These are phyloP conservation scores for Saccostrea echinata DNA, from an alignment of 1,140 invertebrate species.

Conservation along the genomic window DNA sequence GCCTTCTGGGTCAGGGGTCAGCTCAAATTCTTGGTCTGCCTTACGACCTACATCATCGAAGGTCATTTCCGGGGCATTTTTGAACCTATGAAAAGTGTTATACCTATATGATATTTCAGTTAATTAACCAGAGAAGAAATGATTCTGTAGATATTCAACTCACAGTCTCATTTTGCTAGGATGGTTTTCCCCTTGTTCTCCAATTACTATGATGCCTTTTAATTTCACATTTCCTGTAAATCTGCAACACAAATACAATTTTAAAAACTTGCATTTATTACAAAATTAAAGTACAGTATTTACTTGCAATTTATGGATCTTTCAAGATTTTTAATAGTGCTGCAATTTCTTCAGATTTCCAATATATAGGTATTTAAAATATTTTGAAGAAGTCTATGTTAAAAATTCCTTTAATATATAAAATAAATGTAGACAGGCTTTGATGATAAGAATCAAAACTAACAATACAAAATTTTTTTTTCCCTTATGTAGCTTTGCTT, in stretches of 20 bases:
- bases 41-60: slow-evolving; percentile 90
- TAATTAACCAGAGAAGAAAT: no score
- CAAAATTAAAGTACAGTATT: no score
- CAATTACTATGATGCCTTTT: slow-evolving; percentile 94
- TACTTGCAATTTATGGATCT: no score
- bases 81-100: slow-evolving; percentile 85
- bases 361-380: no score
- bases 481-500: no score
- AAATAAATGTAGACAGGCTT: no score
- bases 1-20: slow-evolving; percentile 89
- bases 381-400: no score
- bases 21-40: slow-evolving; percentile 95
- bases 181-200: slow-evolving; percentile 90
- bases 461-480: no score
- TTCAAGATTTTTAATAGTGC: no score
- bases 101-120: background rate
- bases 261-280: background rate
- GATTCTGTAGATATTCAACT: slow-evolving; percentile 76
- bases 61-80: slow-evolving; percentile 95
- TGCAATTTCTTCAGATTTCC: no score
- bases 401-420: no score
- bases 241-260: slow-evolving; percentile 77
- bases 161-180: slow-evolving; percentile 93
- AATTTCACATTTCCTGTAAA: slow-evolving; percentile 97
- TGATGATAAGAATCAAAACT: no score